Conservation (phyloP, 2,888 invertebrate species). For the Acanthosepion esculentum region DNA sequence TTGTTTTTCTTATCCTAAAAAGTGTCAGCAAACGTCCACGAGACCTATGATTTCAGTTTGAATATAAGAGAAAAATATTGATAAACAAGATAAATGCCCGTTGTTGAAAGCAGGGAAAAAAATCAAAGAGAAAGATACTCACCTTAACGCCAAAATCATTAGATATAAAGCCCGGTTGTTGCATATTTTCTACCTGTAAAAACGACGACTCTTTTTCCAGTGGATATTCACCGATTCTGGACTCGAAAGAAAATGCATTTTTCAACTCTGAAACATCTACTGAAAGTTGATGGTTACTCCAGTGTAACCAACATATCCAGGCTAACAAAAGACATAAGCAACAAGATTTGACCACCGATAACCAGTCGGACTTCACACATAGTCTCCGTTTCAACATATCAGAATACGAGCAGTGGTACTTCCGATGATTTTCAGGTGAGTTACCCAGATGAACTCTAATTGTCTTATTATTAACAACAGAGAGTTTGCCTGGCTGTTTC, state of each 20-base stretch:
- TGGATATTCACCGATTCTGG: not conserved
- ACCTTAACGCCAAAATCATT: not conserved
- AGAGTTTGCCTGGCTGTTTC: not conserved
- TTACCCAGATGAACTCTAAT: not conserved
- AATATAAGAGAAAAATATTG: no score
- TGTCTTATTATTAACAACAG: not conserved
- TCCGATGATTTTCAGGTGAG: not conserved
- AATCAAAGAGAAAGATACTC: not conserved
- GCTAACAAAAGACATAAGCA: not conserved
- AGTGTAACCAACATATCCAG: not conserved
- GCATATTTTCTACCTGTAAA: not conserved
- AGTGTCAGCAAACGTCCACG: no score
- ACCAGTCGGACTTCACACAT: constrained; percentile 8
- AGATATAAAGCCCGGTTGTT: not conserved
- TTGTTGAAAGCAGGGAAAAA: no score
- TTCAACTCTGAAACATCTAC: not conserved
- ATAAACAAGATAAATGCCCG: no score
- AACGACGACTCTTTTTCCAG: not conserved
- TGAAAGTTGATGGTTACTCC: not conserved
- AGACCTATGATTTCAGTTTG: no score
- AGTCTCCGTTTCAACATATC: not conserved
- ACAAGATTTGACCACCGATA: not conserved
- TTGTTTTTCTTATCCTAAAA: no score
- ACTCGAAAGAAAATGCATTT: not conserved
- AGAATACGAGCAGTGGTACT: not conserved